phyloP scores from a whole-genome alignment of 2,888 invertebrate genomes.

The Hartigia nigra region DNA sequence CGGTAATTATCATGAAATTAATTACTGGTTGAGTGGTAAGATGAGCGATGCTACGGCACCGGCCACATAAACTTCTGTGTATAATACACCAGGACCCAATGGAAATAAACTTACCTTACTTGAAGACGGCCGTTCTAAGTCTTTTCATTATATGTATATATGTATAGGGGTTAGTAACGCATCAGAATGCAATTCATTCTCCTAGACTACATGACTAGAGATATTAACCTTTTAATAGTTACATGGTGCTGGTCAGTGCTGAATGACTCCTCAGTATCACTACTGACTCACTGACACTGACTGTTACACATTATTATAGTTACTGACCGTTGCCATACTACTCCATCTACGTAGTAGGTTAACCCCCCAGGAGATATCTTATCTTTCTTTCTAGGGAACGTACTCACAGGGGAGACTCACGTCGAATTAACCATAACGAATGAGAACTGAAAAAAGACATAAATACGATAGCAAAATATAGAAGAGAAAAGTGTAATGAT shows the following conservation, averaged over 20 bases:
- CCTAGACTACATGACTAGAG: conserved; percentile 16
- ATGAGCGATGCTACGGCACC: conserved; percentile 40
- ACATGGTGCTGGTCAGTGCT: conserved; percentile 1
- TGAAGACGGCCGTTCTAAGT: neutral
- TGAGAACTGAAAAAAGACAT: too few species aligned
- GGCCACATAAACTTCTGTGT: conserved; percentile 27
- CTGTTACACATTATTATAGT: neutral
- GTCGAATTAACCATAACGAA: neutral
- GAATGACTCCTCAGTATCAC: neutral
- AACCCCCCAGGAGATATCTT: neutral
- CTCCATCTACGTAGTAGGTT: neutral
- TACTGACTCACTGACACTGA: neutral
- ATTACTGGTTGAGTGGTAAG: conserved; percentile 49
- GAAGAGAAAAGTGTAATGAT: too few species aligned
- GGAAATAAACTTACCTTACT: neutral
- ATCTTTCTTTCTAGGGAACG: neutral
- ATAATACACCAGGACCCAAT: conserved; percentile 7
- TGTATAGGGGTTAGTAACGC: neutral
- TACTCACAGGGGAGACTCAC: neutral
- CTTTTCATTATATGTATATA: neutral
- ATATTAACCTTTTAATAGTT: conserved; percentile 23
- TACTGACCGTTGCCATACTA: neutral
- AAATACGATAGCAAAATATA: too few species aligned
- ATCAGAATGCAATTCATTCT: conserved; percentile 14
- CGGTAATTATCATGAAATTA: conserved; percentile 55